Evolutionary conservation across 2,888 invertebrate species (phyloP).

Genomic region (Lasiommata megera): DNA sequence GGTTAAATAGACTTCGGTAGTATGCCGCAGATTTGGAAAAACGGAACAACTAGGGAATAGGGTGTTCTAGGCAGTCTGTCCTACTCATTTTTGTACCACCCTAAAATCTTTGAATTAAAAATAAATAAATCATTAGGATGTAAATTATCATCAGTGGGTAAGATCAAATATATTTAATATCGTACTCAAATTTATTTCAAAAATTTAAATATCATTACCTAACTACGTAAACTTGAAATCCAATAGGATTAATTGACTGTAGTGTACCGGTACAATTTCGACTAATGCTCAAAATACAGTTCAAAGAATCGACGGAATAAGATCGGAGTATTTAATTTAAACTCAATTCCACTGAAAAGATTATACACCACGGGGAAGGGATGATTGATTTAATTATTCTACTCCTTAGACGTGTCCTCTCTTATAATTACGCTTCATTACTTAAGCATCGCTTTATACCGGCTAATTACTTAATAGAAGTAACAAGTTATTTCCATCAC

Average conservation of each 20-base stretch:
- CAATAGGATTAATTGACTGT: neutral
- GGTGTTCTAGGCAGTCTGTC: too few relatives aligned
- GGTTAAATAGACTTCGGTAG: too few relatives aligned
- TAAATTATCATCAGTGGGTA: too few relatives aligned
- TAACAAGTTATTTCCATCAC: constrained; percentile 78
- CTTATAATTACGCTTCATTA: constrained; percentile 80
- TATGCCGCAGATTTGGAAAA: too few relatives aligned
- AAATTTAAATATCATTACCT: neutral
- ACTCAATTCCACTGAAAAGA: constrained; percentile 73
- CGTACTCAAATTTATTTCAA: too few relatives aligned
- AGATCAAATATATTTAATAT: too few relatives aligned
- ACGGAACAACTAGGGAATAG: too few relatives aligned
- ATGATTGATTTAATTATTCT: constrained; percentile 80
- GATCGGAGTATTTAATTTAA: constrained; percentile 67
- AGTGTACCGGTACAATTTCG: neutral
- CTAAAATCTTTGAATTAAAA: too few relatives aligned
- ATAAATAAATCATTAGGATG: too few relatives aligned
- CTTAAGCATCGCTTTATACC: constrained; percentile 79
- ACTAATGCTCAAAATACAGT: constrained; percentile 33
- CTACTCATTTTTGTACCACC: too few relatives aligned
- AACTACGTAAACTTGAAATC: neutral
- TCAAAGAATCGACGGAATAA: constrained; percentile 59
- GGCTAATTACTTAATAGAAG: constrained; percentile 80
- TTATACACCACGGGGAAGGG: constrained; percentile 71
- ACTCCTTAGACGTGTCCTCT: constrained; percentile 76